These are phyloP conservation scores for Strongylocentrotus purpuratus DNA, from an alignment of 35 echinoderm and acorn worm species.

Conservation along the genomic window DNA sequence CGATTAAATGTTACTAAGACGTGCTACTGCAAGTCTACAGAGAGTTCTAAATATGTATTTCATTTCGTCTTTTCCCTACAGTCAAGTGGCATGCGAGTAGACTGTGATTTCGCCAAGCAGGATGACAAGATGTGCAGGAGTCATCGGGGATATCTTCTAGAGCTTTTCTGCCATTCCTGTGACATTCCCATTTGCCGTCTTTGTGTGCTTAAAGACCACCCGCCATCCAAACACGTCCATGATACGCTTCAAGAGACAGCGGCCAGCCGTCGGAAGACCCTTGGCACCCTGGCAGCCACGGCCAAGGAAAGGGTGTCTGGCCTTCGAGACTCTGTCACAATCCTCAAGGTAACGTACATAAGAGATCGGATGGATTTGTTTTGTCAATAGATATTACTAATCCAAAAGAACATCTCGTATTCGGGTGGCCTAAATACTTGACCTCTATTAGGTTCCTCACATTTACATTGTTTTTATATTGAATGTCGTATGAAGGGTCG, in stretches of 20 bases:
- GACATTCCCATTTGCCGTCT: constrained; percentile 87
- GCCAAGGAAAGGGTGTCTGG: constrained; percentile 72
- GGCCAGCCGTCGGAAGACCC: constrained; percentile 53
- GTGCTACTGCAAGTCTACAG: too few species aligned
- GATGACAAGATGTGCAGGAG: constrained; percentile 66
- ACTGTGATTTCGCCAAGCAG: constrained; percentile 66
- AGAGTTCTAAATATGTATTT: too few species aligned
- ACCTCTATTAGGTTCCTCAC: too few species aligned
- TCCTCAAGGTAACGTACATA: constrained; percentile 49
- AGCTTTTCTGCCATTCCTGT: constrained; percentile 93
- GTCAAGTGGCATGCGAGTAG: constrained; percentile 66
- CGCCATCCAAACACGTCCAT: constrained; percentile 61
- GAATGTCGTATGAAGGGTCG: not conserved
- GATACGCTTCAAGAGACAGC: constrained; percentile 65
- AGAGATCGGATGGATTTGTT: not conserved
- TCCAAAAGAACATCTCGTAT: not conserved
- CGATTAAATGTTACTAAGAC: too few species aligned
- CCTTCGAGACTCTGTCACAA: constrained; percentile 63
- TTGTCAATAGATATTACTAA: not conserved
- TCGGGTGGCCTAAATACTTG: not conserved
- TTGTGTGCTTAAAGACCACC: constrained; percentile 68
- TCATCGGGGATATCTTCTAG: constrained; percentile 74
- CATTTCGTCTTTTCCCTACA: not conserved
- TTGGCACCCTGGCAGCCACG: constrained; percentile 66
- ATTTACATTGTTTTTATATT: too few species aligned